Percentiles rank a stretch among this genome's conserved stretches.
Evolutionary conservation across 2,888 invertebrate species (phyloP).

Genomic region (Andrena marginata): DNA sequence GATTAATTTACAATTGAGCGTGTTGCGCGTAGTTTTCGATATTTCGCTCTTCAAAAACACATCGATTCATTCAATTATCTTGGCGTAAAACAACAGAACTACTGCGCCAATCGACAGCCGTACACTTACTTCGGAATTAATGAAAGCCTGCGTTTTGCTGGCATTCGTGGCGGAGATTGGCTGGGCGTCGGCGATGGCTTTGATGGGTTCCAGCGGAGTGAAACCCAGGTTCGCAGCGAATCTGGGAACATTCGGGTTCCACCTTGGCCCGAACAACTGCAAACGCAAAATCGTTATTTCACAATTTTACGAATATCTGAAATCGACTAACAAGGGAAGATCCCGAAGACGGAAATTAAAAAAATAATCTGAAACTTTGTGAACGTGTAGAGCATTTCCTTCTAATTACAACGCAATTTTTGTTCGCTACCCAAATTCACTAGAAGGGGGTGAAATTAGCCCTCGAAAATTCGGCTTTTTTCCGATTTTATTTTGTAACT

Average conservation of each 20-base stretch:
- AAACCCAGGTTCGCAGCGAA: conserved; percentile 94
- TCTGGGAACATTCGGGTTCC: conserved; percentile 93
- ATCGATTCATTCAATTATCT: not conserved
- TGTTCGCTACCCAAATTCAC: no score
- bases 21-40: not conserved
- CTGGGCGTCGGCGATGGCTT: conserved; percentile 85
- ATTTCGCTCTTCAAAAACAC: not conserved
- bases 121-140: conserved; percentile 77
- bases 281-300: conserved; percentile 65
- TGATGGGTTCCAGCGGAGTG: conserved; percentile 92
- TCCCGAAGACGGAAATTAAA: no score
- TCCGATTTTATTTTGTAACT: no score
- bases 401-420: no score
- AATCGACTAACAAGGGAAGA: not conserved
- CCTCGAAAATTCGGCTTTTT: no score
- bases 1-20: conserved; percentile 52
- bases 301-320: not conserved
- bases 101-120: not conserved
- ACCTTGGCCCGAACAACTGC: conserved; percentile 93
- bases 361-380: no score
- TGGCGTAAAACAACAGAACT: conserved; percentile 9
- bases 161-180: conserved; percentile 52
- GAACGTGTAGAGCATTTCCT: no score
- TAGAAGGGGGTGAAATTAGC: no score
- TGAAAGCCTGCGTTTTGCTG: conserved; percentile 69